These are phyloP conservation scores for Sebastes fasciatus DNA, from an alignment of 2,113 vertebrate genomes.

Conservation along the genomic window DNA sequence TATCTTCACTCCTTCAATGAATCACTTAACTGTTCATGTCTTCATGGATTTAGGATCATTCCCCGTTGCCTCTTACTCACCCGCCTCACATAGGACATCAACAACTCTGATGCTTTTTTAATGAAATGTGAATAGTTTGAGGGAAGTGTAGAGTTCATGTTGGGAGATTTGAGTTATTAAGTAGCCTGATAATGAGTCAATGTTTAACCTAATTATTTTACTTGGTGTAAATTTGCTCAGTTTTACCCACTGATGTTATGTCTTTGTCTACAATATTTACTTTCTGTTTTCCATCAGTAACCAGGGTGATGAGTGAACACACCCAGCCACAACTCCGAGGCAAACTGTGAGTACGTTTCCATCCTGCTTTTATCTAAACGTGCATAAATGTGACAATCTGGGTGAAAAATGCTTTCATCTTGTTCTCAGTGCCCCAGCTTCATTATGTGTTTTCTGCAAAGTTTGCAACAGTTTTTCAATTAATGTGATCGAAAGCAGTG, in stretches of 20 bases:
- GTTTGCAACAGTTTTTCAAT: neutral
- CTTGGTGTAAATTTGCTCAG: too few species aligned
- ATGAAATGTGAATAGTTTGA: neutral
- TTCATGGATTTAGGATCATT: neutral
- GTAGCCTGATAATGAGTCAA: neutral
- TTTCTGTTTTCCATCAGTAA: neutral
- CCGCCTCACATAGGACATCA: neutral
- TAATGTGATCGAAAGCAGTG: neutral
- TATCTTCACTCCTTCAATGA: neutral
- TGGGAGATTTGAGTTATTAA: neutral
- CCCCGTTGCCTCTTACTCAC: neutral
- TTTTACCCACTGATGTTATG: neutral
- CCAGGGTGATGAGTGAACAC: neutral
- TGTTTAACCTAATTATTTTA: neutral
- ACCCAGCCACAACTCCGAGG: neutral
- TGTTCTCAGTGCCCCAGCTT: neutral
- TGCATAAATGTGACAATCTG: conserved; percentile 1
- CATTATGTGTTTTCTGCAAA: neutral
- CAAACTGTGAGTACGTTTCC: neutral
- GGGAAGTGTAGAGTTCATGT: neutral
- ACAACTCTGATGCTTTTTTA: neutral
- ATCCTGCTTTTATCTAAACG: neutral
- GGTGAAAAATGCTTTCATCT: conserved; percentile 9
- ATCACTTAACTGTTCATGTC: neutral
- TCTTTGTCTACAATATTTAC: neutral